phyloP scores from a whole-genome alignment of 2,888 invertebrate genomes.

The Biston stratarius region DNA sequence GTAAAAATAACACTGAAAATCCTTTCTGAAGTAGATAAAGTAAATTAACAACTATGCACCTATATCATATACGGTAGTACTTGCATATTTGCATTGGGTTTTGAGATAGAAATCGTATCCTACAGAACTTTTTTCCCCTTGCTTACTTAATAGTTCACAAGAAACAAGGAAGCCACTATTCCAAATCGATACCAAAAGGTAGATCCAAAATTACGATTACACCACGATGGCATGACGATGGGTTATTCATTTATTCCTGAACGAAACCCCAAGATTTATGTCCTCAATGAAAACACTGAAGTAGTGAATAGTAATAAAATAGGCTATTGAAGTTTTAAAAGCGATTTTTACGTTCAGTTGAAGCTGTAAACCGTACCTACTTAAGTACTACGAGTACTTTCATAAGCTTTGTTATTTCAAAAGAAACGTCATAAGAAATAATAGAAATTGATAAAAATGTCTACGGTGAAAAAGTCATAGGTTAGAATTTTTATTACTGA shows the following conservation, averaged over 20 bases:
- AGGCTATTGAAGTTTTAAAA: slow-evolving; percentile 19
- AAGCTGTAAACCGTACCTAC: slow-evolving; percentile 23
- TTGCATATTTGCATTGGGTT: too few relatives aligned
- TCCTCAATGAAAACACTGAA: slow-evolving; percentile 9
- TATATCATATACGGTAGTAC: too few relatives aligned
- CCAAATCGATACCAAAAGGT: slow-evolving; percentile 34
- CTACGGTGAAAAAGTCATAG: slow-evolving; percentile 13
- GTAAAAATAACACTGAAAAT: too few relatives aligned
- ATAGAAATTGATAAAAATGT: slow-evolving; percentile 26
- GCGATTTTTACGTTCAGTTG: slow-evolving; percentile 22
- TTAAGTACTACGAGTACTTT: background rate
- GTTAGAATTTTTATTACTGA: slow-evolving; percentile 1
- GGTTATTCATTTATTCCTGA: slow-evolving; percentile 55
- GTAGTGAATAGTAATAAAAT: slow-evolving; percentile 18
- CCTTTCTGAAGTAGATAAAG: too few relatives aligned
- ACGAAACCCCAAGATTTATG: slow-evolving; percentile 28
- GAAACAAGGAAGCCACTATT: slow-evolving; percentile 20
- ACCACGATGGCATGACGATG: slow-evolving; percentile 64
- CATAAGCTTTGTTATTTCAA: slow-evolving; percentile 3
- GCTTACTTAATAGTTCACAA: background rate
- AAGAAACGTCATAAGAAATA: slow-evolving; percentile 15
- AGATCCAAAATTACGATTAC: slow-evolving; percentile 62
- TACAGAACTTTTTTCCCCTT: slow-evolving; percentile 4
- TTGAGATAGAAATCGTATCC: too few relatives aligned
- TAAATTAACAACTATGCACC: too few relatives aligned